Percentiles rank a stretch among this genome's conserved stretches.
These are phyloP conservation scores for Erebia epiphron DNA, from an alignment of 2,888 invertebrate species.

Conservation along the genomic window DNA sequence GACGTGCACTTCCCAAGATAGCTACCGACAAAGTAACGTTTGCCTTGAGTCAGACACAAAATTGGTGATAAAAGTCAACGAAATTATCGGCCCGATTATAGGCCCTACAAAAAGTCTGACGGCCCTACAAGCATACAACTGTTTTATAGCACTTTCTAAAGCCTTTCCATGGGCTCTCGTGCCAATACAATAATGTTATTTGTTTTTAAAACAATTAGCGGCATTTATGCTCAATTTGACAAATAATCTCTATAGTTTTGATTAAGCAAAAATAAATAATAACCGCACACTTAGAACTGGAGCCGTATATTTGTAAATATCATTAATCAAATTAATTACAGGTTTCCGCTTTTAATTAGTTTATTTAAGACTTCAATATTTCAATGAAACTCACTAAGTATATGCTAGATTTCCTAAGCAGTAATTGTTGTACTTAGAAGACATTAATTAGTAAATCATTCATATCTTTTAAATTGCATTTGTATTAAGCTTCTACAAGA, in stretches of 20 bases:
- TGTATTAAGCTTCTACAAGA: no score
- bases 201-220: slow-evolving; percentile 25
- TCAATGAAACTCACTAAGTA: background rate
- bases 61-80: no score
- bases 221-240: slow-evolving; percentile 10
- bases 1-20: no score
- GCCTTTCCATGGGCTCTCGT: background rate
- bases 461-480: no score
- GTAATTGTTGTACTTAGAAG: no score
- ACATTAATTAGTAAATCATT: no score
- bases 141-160: background rate
- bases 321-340: background rate
- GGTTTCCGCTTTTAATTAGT: background rate
- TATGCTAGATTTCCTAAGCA: no score
- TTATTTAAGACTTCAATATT: background rate
- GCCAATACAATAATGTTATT: slow-evolving; percentile 1
- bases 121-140: background rate
- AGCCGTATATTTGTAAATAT: background rate
- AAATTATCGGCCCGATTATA: no score
- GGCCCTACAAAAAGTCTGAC: no score
- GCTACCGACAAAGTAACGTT: no score
- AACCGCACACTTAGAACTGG: background rate
- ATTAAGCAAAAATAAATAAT: slow-evolving; percentile 17
- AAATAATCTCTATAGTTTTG: slow-evolving; percentile 14
- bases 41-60: no score